Evolutionary conservation across 2,113 vertebrate genomes (phyloP).

Genomic region (Ammospiza nelsoni): DNA sequence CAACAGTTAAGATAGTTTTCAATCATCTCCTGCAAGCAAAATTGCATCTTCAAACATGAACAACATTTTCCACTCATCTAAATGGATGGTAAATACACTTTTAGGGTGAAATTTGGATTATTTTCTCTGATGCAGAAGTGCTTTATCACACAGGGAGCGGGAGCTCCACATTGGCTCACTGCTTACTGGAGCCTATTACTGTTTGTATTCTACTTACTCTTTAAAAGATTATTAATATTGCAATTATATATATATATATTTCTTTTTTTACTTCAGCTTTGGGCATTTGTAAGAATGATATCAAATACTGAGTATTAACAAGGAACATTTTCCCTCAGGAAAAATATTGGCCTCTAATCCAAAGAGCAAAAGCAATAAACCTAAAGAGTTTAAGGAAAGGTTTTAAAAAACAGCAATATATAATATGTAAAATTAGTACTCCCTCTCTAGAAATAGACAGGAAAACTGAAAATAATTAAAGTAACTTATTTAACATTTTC

Average conservation of each 20-base stretch:
- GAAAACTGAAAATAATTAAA: slow-evolving; percentile 37
- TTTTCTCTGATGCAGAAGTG: slow-evolving; percentile 2
- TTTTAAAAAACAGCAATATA: slow-evolving; percentile 31
- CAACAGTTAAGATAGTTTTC: slow-evolving; percentile 16
- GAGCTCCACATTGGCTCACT: neutral
- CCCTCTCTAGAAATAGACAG: slow-evolving; percentile 53
- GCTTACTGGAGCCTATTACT: neutral
- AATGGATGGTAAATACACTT: neutral
- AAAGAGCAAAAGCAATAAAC: slow-evolving; percentile 56
- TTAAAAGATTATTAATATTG: slow-evolving; percentile 40
- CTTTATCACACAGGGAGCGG: neutral
- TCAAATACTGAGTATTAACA: neutral
- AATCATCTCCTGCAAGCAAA: neutral
- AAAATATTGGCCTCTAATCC: slow-evolving; percentile 49
- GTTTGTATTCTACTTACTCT: neutral
- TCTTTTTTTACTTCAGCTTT: neutral
- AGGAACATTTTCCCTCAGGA: slow-evolving; percentile 14
- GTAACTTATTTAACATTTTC: slow-evolving; percentile 69
- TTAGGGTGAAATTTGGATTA: slow-evolving; percentile 34
- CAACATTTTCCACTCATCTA: neutral
- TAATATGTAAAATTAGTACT: slow-evolving; percentile 67
- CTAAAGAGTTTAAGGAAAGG: slow-evolving; percentile 57
- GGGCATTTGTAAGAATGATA: slow-evolving; percentile 48
- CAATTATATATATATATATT: neutral
- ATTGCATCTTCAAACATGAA: neutral